A percentile compares a stretch with the other conserved stretches of the same genome.
phyloP scores from a whole-genome alignment of 2,888 invertebrate species.

The Caenorhabditis sp. region DNA sequence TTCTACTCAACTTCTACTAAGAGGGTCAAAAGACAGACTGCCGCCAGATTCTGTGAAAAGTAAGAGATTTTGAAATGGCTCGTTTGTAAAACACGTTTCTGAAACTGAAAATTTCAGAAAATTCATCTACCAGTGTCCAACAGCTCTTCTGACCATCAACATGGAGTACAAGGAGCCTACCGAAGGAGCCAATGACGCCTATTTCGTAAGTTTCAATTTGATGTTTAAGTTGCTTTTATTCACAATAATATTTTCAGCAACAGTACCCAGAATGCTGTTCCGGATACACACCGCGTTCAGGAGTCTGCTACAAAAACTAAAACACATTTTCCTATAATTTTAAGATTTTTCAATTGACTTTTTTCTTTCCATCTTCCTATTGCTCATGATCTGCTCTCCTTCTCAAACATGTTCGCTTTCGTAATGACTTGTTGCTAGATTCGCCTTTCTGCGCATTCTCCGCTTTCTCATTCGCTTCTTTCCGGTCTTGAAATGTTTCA shows the following conservation, averaged over 20 bases:
- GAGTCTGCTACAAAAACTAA: conserved; percentile 70
- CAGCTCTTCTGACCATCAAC: conserved; percentile 78
- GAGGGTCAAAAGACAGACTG: conserved; percentile 61
- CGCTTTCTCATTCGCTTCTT: background rate
- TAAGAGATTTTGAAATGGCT: conserved; percentile 1
- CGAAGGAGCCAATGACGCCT: conserved; percentile 56
- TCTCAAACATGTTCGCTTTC: conserved; percentile 17
- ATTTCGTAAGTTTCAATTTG: conserved; percentile 60
- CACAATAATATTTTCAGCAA: too few species aligned
- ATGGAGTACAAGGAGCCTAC: conserved; percentile 73
- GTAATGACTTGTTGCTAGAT: conserved; percentile 43
- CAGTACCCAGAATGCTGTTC: conserved; percentile 71
- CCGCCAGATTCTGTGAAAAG: conserved; percentile 63
- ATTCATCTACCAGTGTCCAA: conserved; percentile 81
- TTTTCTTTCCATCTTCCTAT: conserved; percentile 27
- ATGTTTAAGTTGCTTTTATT: too few species aligned
- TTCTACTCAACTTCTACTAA: conserved; percentile 20
- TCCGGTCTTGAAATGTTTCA: background rate
- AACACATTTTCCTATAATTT: background rate
- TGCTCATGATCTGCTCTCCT: conserved; percentile 48
- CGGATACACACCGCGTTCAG: conserved; percentile 69
- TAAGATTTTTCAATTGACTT: conserved; percentile 6
- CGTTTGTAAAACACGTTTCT: background rate
- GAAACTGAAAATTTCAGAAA: conserved; percentile 62
- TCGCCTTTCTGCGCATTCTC: conserved; percentile 7